A percentile compares a stretch with the other conserved stretches of the same genome.
phyloP scores from a whole-genome alignment of 2,888 invertebrate genomes.

The Apotomis turbidana region DNA sequence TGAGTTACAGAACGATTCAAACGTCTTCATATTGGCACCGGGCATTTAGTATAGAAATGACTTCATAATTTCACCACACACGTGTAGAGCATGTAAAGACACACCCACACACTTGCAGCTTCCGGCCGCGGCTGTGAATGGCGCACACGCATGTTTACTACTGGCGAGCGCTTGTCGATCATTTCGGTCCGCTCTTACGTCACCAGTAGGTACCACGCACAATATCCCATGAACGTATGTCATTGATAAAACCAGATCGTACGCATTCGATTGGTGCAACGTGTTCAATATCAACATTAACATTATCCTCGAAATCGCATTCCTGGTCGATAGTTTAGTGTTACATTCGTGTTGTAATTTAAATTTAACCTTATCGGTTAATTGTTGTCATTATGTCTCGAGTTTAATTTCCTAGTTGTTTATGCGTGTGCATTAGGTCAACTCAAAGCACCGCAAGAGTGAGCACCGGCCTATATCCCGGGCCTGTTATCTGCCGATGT shows the following conservation, averaged over 20 bases:
- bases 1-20: conserved; percentile 60
- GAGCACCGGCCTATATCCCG: conserved; percentile 9
- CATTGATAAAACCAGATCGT: conserved; percentile 36
- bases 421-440: background rate
- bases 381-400: conserved; percentile 15
- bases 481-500: conserved; percentile 51
- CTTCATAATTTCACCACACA: conserved; percentile 69
- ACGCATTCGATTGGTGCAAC: conserved; percentile 25
- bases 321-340: conserved; percentile 30
- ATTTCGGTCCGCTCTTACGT: conserved; percentile 69
- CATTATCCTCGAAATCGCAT: conserved; percentile 38
- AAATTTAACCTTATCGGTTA: conserved; percentile 13
- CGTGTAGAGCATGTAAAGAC: conserved; percentile 44
- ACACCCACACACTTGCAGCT: conserved; percentile 58
- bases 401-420: background rate
- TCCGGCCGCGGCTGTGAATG: conserved; percentile 75
- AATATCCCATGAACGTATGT: conserved; percentile 47
- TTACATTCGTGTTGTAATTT: conserved; percentile 29
- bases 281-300: conserved; percentile 35
- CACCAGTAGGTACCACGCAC: conserved; percentile 55
- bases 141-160: conserved; percentile 76
- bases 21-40: conserved; percentile 55
- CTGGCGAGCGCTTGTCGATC: conserved; percentile 68
- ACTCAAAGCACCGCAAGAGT: conserved; percentile 1
- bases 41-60: conserved; percentile 67